Base-by-base conservation (phyloP, 2,888 invertebrate genomes). In the Limnephilus auricula region DNA sequence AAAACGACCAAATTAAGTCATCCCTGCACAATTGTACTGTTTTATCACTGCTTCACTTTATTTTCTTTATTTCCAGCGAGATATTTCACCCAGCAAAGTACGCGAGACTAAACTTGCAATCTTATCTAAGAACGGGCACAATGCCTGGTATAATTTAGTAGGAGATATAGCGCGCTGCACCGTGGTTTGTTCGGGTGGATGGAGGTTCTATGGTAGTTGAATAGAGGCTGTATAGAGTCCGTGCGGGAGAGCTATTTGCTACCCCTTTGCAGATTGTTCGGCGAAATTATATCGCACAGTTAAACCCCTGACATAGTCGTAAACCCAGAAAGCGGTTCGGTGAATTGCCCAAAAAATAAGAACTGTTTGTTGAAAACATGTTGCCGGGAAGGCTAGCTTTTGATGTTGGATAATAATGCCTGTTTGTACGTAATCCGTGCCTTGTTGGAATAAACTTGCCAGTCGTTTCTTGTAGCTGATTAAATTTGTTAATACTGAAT, bases 71-170 rank as follows among this genome's bases (percentile, higher is more conserved):
- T 82, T 65, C 65, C 82, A 34, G 32, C 25, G 82, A 37, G 82
- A 82, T 82, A 34, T 37, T 34, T 82, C 82, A 82, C 82, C 82
- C 82, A 34, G 9, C 15, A 82, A 32, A 25, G 34, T 82, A 37
- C 34, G 82, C 82, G 82, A 82, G 34, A 82, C 82, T 34, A 82
- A 25, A 82, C 82, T 34, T 82, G 34, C 82, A 82, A 82, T 82
- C 82, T 82, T 82, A 82, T 82, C 82, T 82, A 37, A 82, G 82
- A 82, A n/a, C 82, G 82, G 80, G 82, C 34, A 82, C 82, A 82
- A 82, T 82, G 82, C 34, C 82, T 34, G 82, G 82, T 18, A 82
- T 82, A 82, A 82, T 82, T 82, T 82, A 82, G 34, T 82, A 25
- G 25, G n/a, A 37, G 25, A 82, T 37, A 82, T 82, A 82, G 82